Base-by-base conservation (phyloP, 1,140 invertebrate genomes). In the Octopus bimaculoides region DNA sequence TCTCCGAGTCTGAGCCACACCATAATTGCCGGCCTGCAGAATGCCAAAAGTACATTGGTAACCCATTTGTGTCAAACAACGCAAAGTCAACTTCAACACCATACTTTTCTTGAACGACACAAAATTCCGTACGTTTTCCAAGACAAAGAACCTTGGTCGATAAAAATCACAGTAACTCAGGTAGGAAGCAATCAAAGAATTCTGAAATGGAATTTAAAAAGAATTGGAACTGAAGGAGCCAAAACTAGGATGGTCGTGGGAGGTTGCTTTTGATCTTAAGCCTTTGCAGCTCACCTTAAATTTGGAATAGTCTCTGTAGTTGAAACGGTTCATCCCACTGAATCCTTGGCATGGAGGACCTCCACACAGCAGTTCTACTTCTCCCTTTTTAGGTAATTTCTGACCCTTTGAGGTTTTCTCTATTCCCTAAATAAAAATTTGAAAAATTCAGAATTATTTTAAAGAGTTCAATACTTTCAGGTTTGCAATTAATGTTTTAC, bases 281-380 rank as follows among this genome's bases (percentile, higher is more conserved):
- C 26, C 26, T 41, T 61, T 56, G 69, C 41, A 12, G 76, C 78
- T 85, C 83, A 92, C 91, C 89, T 96, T 96, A 84, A 97, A 96
- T 53, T 93, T 91, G 0, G 95, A 96, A 89, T 96, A 96, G 84
- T 96, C 94, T n/a, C 95, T 89, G 0, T 93, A 94, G 89, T 95
- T 96, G 87, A 97, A 97, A 26, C 95, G 91, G 90, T 97, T 97
- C 95, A 97, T 96, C 52, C 94, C 95, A 81, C 94, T 95, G 88
- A 96, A 97, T 0, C 96, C 96, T 90, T 97, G 96, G 88, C 96
- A 97, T 1, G 96, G 96, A n/a, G 96, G 96, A 6, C 96, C 95
- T 61, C 95, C 96, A 87, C 95, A 95, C 5, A 97, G 87, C 66
- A 97, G 87, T 83, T 97, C 95, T 2, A 97, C 95, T 80, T 96